A percentile compares a stretch with the other conserved stretches of the same genome.
These are phyloP conservation scores for Crenichthys baileyi DNA, from an alignment of 2,797 vertebrate species.

Conservation along the genomic window DNA sequence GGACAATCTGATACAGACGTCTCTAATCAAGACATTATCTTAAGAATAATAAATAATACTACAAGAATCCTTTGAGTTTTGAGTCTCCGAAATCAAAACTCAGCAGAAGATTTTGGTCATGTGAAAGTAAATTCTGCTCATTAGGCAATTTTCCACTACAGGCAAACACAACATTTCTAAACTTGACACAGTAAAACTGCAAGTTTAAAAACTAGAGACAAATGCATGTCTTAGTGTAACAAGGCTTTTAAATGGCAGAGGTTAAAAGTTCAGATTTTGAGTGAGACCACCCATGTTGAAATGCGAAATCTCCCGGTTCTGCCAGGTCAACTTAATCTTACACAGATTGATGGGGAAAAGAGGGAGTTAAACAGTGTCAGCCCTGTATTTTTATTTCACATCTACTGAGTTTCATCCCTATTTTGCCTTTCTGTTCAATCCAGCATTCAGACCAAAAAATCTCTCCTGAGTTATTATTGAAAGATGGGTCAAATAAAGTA, in stretches of 20 bases:
- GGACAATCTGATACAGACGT: too few species aligned
- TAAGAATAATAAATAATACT: too few species aligned
- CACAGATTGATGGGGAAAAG: constrained; percentile 51
- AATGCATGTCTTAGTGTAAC: constrained; percentile 21
- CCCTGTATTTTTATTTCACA: constrained; percentile 4
- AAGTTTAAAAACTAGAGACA: constrained; percentile 11
- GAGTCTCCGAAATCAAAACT: too few species aligned
- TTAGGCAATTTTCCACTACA: neutral
- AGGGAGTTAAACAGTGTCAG: constrained; percentile 28
- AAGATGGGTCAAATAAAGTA: constrained; percentile 33
- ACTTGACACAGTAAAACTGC: neutral
- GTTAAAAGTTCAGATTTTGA: constrained; percentile 63
- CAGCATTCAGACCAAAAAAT: constrained; percentile 3
- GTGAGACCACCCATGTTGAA: constrained; percentile 56
- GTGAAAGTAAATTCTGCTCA: too few species aligned
- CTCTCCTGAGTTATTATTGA: constrained; percentile 8
- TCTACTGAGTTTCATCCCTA: constrained; percentile 15
- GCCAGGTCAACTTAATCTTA: constrained; percentile 42
- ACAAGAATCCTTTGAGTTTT: too few species aligned
- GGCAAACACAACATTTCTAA: neutral
- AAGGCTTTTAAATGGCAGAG: constrained; percentile 28
- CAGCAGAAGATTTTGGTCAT: too few species aligned
- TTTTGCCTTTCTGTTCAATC: constrained; percentile 8
- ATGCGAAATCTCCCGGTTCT: constrained; percentile 34
- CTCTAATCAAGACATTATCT: neutral